phyloP scores from a whole-genome alignment of 2,888 invertebrate genomes.

The Coleophora deauratella region DNA sequence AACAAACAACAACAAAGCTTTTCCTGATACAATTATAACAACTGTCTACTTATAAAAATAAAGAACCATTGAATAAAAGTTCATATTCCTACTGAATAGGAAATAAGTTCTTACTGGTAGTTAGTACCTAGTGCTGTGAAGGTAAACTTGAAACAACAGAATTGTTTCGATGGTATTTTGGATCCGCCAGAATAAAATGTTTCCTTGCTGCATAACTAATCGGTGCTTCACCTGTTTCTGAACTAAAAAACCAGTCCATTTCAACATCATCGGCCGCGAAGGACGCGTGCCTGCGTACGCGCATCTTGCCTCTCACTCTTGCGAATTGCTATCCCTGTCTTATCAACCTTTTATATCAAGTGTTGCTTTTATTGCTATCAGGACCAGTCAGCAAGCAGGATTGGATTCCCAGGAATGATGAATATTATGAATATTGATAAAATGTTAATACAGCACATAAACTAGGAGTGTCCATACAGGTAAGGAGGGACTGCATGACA shows the following conservation, averaged over 20 bases:
- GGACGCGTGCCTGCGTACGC: conserved; percentile 64
- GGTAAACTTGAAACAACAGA: too few relatives aligned
- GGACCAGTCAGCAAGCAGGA: conserved; percentile 41
- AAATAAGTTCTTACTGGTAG: too few relatives aligned
- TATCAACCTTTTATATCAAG: conserved; percentile 30
- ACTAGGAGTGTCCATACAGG: neutral
- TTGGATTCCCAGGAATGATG: conserved; percentile 37
- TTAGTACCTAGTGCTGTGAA: too few relatives aligned
- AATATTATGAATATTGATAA: conserved; percentile 44
- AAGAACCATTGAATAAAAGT: too few relatives aligned
- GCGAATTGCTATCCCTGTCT: conserved; percentile 28
- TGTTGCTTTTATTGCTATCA: conserved; percentile 41
- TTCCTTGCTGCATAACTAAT: conserved; percentile 28
- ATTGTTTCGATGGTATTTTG: too few relatives aligned
- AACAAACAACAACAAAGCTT: too few relatives aligned
- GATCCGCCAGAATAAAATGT: neutral
- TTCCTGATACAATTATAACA: too few relatives aligned
- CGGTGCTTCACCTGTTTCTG: conserved; percentile 40
- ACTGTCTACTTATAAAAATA: too few relatives aligned
- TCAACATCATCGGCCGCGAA: conserved; percentile 49
- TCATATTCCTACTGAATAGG: too few relatives aligned
- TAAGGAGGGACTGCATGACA: conserved; percentile 3
- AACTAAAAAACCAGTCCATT: conserved; percentile 39
- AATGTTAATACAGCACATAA: conserved; percentile 29
- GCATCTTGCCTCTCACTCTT: conserved; percentile 31